phyloP scores from a whole-genome alignment of 2,113 vertebrate genomes.

The Sus scrofa region T2T-Sscrofa CM000827.6:88885001-88885500 shows the following conservation, averaged over 20 bases:
- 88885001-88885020: neutral
- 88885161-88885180: no score
- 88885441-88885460: neutral
- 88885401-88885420: constrained; percentile 58
- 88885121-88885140: no score
- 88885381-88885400: constrained; percentile 47
- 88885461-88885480: neutral
- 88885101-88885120: neutral
- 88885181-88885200: no score
- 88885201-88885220: no score
- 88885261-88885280: no score
- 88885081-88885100: neutral
- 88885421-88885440: constrained; percentile 51
- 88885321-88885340: neutral
- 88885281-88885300: no score
- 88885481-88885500: neutral
- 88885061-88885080: neutral
- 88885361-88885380: constrained; percentile 48
- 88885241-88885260: no score
- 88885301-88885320: no score
- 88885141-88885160: no score
- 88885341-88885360: neutral
- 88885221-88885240: no score
- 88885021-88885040: neutral
- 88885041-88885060: neutral